A percentile compares a stretch with the other conserved stretches of the same genome.
These are phyloP conservation scores for Odobenus rosmarus DNA, from an alignment of 2,113 vertebrate species.

Conservation along the genomic window DNA sequence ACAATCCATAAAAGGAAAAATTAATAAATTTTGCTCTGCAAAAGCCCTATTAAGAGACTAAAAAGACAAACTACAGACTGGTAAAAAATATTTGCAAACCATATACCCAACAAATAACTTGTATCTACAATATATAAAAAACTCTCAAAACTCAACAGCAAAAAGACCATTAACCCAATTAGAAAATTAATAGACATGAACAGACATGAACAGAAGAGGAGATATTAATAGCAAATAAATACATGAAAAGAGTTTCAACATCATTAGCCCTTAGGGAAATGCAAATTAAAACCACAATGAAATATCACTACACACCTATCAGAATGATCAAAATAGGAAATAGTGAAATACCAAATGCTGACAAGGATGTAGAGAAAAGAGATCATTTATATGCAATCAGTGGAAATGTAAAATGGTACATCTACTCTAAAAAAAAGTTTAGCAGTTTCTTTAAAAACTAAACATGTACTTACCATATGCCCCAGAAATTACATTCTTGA, in stretches of 20 bases:
- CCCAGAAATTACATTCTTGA: not conserved
- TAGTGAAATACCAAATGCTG: not conserved
- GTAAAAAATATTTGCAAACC: not conserved
- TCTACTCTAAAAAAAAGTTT: not conserved
- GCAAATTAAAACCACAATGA: not conserved
- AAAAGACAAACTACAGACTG: not conserved
- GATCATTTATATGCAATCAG: not conserved
- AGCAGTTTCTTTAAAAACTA: conserved; percentile 8
- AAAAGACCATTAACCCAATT: not conserved
- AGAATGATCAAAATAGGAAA: not conserved
- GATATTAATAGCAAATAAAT: not conserved
- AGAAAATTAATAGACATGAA: not conserved
- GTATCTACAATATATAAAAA: not conserved
- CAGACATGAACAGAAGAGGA: not conserved
- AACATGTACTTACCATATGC: not conserved
- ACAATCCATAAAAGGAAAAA: not conserved
- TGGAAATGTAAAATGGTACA: not conserved
- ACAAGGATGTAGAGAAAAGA: not conserved
- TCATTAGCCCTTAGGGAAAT: not conserved
- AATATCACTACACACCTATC: not conserved
- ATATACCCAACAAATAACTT: not conserved
- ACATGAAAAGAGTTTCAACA: not conserved
- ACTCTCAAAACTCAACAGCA: not conserved
- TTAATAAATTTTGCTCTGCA: not conserved
- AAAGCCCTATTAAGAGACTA: not conserved